These are phyloP conservation scores for Scaptodrosophila latifasciaeformis DNA, from an alignment of 2,888 invertebrate species.

Conservation along the genomic window DNA sequence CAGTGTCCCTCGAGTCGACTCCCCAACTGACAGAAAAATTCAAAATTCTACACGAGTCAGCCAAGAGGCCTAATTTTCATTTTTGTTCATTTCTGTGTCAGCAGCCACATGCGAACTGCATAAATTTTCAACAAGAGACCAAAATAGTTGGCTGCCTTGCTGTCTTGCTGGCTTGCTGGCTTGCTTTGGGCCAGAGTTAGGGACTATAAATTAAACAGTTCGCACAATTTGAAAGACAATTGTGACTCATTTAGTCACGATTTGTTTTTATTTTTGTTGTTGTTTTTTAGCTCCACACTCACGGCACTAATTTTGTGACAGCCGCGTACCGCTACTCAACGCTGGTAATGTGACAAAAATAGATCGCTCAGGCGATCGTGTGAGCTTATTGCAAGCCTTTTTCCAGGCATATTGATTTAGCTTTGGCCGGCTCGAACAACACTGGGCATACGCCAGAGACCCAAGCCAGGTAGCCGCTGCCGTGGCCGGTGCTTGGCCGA, in stretches of 20 bases:
- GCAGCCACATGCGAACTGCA: constrained; percentile 41
- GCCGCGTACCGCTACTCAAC: constrained; percentile 6
- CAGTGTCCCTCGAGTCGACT: constrained; percentile 15
- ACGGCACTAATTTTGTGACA: constrained; percentile 11
- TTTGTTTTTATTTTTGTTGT: too few relatives aligned
- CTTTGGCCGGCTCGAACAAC: too few relatives aligned
- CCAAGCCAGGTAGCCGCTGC: constrained; percentile 17
- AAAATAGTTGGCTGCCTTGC: background rate
- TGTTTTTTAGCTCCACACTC: constrained; percentile 8
- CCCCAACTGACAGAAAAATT: too few relatives aligned
- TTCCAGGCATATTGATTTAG: too few relatives aligned
- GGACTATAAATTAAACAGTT: constrained; percentile 20
- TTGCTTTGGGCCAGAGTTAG: too few relatives aligned
- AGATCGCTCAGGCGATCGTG: too few relatives aligned
- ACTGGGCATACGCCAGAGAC: too few relatives aligned
- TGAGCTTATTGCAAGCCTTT: too few relatives aligned
- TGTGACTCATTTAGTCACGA: constrained; percentile 52
- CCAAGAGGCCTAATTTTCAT: constrained; percentile 16
- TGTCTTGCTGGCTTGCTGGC: too few relatives aligned
- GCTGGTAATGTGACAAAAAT: background rate
- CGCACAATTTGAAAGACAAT: constrained; percentile 42
- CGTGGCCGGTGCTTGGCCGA: too few relatives aligned
- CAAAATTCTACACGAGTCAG: constrained; percentile 45
- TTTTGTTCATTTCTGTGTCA: constrained; percentile 28
- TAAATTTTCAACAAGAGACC: constrained; percentile 25